Base-by-base conservation (phyloP, 1,140 invertebrate genomes). In the Drosophila oshimai region DNA sequence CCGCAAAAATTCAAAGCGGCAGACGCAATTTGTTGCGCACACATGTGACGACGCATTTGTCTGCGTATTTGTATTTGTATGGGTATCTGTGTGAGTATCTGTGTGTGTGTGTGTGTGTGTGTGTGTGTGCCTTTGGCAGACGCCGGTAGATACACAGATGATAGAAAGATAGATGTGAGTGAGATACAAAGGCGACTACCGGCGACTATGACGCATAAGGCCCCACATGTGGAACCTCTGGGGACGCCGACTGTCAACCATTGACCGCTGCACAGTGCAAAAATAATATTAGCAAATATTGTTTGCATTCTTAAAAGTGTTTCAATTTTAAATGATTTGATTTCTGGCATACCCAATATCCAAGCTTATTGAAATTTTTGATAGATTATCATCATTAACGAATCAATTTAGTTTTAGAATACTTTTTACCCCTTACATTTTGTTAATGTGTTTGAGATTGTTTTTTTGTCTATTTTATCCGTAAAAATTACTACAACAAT, bases 1-100 rank as follows among this genome's bases (percentile, higher is more conserved):
- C 81, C 81, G 73, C 81, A 87, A 87, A 75, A 87, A 41, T 87
- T 81, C 68, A 87, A 87, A 87, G 37, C 62, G 76, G 62, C 83
- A 87, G 81, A 87, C 81, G 76, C 81, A 87, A 87, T 87, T 87
- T 87, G 81, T 87, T 87, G 81, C 81, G 81, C 81, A 87, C 81
- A 87, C 73, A 87, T 87, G 81, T 81, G 68, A 65, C 72, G 42
- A 42, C 46, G 55, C 65, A 58, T 50, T 33, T 54, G 44, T 45
- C n/a, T 41, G 12, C 6, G 15, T 20, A 18, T 33, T 4, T 39
- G 46, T 73, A 24, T 55, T 36, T 24, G 13, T 47, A 33, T 62
- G 39, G 33, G 46, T 51, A 39, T 51, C 17, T 1, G 6, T 18
- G 5, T 29, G 12, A 7, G 42, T 29, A 20, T 49, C 17, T 42